These are phyloP conservation scores for Nymphalis urticae DNA, from an alignment of 2,888 invertebrate species.

Conservation along the genomic window DNA sequence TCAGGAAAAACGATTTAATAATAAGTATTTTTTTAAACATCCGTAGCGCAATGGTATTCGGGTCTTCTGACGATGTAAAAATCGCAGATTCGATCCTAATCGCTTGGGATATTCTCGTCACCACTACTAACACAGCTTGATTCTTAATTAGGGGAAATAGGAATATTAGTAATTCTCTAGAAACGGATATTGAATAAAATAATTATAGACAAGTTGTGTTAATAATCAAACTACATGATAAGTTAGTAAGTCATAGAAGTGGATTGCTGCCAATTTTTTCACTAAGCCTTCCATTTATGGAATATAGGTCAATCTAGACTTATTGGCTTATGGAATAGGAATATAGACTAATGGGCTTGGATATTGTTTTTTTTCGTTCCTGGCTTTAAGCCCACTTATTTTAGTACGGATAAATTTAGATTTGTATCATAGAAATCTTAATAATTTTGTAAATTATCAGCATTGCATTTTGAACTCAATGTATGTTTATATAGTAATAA, in stretches of 20 bases:
- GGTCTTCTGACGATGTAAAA: too few relatives aligned
- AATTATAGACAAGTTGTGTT: neutral
- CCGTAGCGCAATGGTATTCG: too few relatives aligned
- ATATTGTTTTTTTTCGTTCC: conserved; percentile 30
- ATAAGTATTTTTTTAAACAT: too few relatives aligned
- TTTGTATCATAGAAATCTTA: neutral
- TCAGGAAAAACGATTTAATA: too few relatives aligned
- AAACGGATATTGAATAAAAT: neutral
- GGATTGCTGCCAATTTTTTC: conserved; percentile 32
- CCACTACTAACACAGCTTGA: too few relatives aligned
- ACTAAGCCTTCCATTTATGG: conserved; percentile 27
- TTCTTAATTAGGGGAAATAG: too few relatives aligned
- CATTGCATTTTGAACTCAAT: neutral
- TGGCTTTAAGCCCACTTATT: conserved; percentile 27
- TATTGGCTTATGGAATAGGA: too few relatives aligned
- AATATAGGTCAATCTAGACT: conserved; percentile 27
- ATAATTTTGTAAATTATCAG: neutral
- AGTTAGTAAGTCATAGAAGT: conserved; percentile 26
- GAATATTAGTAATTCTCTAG: too few relatives aligned
- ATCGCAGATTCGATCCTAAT: too few relatives aligned
- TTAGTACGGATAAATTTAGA: conserved; percentile 15
- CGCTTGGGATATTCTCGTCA: too few relatives aligned
- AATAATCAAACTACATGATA: conserved; percentile 7
- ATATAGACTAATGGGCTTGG: conserved; percentile 31
- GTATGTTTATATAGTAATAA: neutral